Conservation (phyloP, 2,888 invertebrate species). For the Blastobasis lacticolella region DNA sequence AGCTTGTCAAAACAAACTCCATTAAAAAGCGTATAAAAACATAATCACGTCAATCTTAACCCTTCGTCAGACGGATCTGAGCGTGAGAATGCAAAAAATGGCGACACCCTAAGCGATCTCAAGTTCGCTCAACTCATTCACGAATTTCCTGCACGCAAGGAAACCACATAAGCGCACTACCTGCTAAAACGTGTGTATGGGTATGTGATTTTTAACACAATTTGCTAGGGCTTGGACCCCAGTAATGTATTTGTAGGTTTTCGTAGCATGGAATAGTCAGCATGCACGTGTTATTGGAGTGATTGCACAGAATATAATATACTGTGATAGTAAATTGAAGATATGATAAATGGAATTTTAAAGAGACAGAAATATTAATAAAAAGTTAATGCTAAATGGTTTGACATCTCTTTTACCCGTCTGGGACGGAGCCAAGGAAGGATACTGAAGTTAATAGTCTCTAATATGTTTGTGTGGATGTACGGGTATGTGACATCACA, state of each 20-base stretch:
- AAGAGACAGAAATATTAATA: no score
- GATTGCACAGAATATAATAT: no score
- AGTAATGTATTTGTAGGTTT: slow-evolving; percentile 35
- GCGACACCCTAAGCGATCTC: slow-evolving; percentile 32
- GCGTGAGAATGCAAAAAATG: slow-evolving; percentile 66
- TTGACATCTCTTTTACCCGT: no score
- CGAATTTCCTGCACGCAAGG: slow-evolving; percentile 68
- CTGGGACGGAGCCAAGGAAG: no score
- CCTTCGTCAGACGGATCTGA: slow-evolving; percentile 27
- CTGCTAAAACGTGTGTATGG: slow-evolving; percentile 29
- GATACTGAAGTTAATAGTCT: no score
- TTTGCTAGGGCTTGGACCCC: slow-evolving; percentile 21
- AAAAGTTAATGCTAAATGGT: no score
- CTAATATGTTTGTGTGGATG: no score
- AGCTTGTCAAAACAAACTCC: no score
- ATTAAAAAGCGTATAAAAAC: slow-evolving; percentile 1
- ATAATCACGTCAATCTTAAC: slow-evolving; percentile 34
- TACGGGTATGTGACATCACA: no score
- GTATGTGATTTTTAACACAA: slow-evolving; percentile 24
- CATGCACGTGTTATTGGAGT: no score
- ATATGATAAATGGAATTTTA: no score
- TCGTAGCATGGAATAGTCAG: slow-evolving; percentile 14
- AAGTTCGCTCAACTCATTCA: slow-evolving; percentile 56
- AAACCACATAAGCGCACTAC: slow-evolving; percentile 64
- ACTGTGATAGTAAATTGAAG: no score